Base-by-base conservation (phyloP, 2,113 vertebrate species). In the Cariama cristata region DNA sequence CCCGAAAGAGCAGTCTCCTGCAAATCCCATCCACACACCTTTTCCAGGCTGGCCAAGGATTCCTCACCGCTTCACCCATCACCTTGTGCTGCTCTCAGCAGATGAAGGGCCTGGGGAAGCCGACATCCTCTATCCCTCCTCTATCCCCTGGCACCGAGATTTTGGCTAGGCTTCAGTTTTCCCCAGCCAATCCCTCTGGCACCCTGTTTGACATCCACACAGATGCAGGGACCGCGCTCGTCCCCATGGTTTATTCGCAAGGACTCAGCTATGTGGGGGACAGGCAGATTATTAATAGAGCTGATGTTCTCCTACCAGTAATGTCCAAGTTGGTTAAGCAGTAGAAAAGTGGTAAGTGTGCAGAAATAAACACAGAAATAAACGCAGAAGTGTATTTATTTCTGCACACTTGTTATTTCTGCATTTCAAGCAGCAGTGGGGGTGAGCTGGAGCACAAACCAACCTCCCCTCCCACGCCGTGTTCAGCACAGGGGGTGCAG, bases 381-480 rank as follows among this genome's bases (percentile, higher is more conserved):
- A 30, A n/a, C n/a, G n/a, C n/a, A n/a, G n/a, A n/a, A n/a, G n/a
- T 64, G 38, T 76, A 6, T 80, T 81, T 35, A 8, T 33, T 30
- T n/a, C 87, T 81, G 49, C 69, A 59, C 8, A 2, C 4, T 45
- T 23, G 30, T 12, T 30, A 6, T 11, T 62, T 50, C 85, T 58
- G 67, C 20, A 3, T 30, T 55, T 73, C 69, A 32, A 66, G 66
- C 60, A 74, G 88, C 60, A 12, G 23, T 1, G 44, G 33, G 58
- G 42, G 4, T 8, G 67, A 44, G 62, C 6, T 4, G 60, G 44
- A 50, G 67, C 85, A 38, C 44, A 12, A 32, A 5, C 10, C 3
- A 3, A 3, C 24, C 63, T 64, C 47, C 35, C 49, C 0, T 47
- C 47, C 52, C 2, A 1, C 8, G 1, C 23, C 2, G 4, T 14